phyloP scores from a whole-genome alignment of 2,797 vertebrate species.

The Taenioides sp. region DNA sequence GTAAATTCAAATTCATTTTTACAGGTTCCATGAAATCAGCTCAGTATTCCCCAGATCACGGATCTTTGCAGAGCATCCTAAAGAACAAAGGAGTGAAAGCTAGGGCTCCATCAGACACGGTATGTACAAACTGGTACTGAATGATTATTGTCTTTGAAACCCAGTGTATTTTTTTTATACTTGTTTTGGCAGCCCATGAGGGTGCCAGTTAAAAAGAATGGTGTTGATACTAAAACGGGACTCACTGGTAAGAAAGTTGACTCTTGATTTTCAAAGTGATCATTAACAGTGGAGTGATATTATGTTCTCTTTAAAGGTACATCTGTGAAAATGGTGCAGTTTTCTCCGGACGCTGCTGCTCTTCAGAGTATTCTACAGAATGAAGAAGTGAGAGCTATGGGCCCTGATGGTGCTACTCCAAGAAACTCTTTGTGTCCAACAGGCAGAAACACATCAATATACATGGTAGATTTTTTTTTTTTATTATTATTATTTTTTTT shows the following conservation, averaged over 20 bases:
- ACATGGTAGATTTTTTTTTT: conserved; percentile 52
- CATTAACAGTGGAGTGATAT: background rate
- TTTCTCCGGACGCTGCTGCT: conserved; percentile 65
- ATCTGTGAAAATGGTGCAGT: conserved; percentile 42
- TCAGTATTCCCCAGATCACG: conserved; percentile 63
- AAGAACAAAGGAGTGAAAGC: conserved; percentile 63
- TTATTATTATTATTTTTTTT: background rate
- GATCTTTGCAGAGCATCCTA: conserved; percentile 68
- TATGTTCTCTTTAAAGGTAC: conserved; percentile 28
- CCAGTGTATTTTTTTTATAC: background rate
- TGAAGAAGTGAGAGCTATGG: conserved; percentile 56
- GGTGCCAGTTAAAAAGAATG: background rate
- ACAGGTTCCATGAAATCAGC: conserved; percentile 38
- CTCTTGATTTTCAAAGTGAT: background rate
- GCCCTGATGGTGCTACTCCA: conserved; percentile 40
- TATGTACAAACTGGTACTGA: conserved; percentile 22
- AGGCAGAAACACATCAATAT: conserved; percentile 70
- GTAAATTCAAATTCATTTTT: background rate
- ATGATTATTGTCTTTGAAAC: conserved; percentile 16
- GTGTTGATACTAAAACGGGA: background rate
- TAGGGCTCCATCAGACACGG: conserved; percentile 59
- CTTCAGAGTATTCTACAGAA: conserved; percentile 69
- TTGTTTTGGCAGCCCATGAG: conserved; percentile 1
- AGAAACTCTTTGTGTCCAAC: conserved; percentile 50
- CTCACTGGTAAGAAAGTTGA: background rate